A percentile compares a stretch with the other conserved stretches of the same genome.
phyloP scores from a whole-genome alignment of 2,888 invertebrate species.

The Patella pellucida region DNA sequence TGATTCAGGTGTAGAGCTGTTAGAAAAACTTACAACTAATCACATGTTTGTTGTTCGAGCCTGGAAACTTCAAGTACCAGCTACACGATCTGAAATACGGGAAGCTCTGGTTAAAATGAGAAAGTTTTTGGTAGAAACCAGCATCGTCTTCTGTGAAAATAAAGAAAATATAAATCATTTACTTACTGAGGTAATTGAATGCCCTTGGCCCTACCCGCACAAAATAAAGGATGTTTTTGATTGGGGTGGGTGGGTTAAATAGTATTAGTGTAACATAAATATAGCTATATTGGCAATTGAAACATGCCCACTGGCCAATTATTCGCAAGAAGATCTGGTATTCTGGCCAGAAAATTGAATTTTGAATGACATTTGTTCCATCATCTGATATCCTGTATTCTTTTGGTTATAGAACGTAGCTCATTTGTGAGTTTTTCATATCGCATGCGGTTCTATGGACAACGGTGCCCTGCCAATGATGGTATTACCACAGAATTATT shows the following conservation, averaged over 20 bases:
- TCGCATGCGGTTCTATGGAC: no score
- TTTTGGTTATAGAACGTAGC: no score
- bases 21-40: constrained; percentile 56
- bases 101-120: constrained; percentile 61
- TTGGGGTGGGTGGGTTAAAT: not conserved
- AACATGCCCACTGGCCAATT: no score
- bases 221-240: not conserved
- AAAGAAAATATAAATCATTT: constrained; percentile 45
- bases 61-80: constrained; percentile 48
- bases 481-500: no score
- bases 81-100: constrained; percentile 40
- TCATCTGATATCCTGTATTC: no score
- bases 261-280: not conserved
- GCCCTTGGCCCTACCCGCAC: not conserved
- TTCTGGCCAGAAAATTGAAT: no score
- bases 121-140: constrained; percentile 56
- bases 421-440: no score
- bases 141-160: constrained; percentile 50
- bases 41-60: constrained; percentile 57
- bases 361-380: no score
- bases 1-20: constrained; percentile 45
- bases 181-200: constrained; percentile 52
- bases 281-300: no score
- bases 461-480: no score
- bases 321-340: no score